phyloP scores from a whole-genome alignment of 1,140 invertebrate species.

The Drosophila nikananu region DNA sequence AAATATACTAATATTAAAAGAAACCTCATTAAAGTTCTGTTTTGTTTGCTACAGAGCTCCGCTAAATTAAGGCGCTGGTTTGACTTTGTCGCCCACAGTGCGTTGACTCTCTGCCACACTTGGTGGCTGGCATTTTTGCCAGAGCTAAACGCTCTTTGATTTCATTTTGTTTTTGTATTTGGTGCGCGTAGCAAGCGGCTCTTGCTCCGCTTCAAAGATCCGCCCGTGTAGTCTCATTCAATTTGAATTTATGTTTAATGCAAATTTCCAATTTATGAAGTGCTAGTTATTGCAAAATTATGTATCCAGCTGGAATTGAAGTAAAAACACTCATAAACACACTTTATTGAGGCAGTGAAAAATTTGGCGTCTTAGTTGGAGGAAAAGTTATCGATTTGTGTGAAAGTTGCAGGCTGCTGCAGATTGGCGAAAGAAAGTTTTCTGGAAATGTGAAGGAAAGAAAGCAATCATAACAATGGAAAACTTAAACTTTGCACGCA shows the following conservation, averaged over 20 bases:
- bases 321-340: no score
- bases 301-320: neutral
- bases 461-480: constrained; percentile 66
- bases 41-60: neutral
- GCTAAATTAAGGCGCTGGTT: neutral
- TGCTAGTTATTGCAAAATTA: constrained; percentile 1
- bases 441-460: constrained; percentile 48
- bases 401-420: constrained; percentile 65
- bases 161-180: constrained; percentile 70
- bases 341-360: neutral
- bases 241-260: constrained; percentile 20
- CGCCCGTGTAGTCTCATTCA: constrained; percentile 37
- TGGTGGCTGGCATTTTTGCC: constrained; percentile 23
- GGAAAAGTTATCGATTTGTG: constrained; percentile 68
- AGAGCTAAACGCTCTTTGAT: constrained; percentile 46
- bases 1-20: no score
- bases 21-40: no score
- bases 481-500: constrained; percentile 84
- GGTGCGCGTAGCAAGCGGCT: constrained; percentile 61
- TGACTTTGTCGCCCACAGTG: neutral
- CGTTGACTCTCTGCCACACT: constrained; percentile 9
- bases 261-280: constrained; percentile 8
- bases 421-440: constrained; percentile 65
- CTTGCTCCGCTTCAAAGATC: constrained; percentile 22
- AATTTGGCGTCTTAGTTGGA: constrained; percentile 10